Base-by-base conservation (phyloP, 2,797 vertebrate genomes). In the Alcedo quadribrachys region DNA sequence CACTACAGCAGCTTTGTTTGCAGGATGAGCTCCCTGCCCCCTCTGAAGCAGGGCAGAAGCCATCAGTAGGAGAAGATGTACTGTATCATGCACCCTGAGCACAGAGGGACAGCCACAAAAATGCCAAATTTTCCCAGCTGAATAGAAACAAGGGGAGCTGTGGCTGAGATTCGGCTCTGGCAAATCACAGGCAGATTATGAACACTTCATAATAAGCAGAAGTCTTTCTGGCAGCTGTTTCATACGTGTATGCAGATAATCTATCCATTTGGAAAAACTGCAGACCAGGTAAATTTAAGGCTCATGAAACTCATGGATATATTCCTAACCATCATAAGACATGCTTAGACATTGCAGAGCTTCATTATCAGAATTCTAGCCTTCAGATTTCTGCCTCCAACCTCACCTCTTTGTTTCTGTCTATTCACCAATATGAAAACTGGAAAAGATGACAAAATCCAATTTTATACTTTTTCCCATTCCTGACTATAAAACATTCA, bases 361-460 rank as follows among this genome's bases (percentile, higher is more conserved):
- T 92, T 97, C 96, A 95, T 97, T 97, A 97, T 79, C 61, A 91
- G 67, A 84, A 89, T 60, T 58, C 51, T 3, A 33, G 43, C 27
- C 37, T 69, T 94, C 76, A 63, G n/a, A 81, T 95, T 93, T 85
- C 87, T 90, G 76, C 88, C 86, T 93, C 82, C 82, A 85, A 46
- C 81, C 75, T 93, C 88, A 90, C 89, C 83, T 91, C 68, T 87
- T 96, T 90, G 18, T 96, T 96, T 86, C 90, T 87, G 82, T 81
- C 85, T 73, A 88, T 95, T 95, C 94, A 88, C 57, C 81, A 89
- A 81, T 74, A 15, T 54, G 81, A 92, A 92, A 81, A 85, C 45
- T 85, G 83, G 89, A 65, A 90, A 95, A 96, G 84, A 93, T 94
- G 12, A 96, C 94, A 87, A 96, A 95, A 95, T 89, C 87, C 90